A percentile compares a stretch with the other conserved stretches of the same genome.
Conservation (phyloP, 2,797 vertebrate genomes). For the Fringilla coelebs region DNA sequence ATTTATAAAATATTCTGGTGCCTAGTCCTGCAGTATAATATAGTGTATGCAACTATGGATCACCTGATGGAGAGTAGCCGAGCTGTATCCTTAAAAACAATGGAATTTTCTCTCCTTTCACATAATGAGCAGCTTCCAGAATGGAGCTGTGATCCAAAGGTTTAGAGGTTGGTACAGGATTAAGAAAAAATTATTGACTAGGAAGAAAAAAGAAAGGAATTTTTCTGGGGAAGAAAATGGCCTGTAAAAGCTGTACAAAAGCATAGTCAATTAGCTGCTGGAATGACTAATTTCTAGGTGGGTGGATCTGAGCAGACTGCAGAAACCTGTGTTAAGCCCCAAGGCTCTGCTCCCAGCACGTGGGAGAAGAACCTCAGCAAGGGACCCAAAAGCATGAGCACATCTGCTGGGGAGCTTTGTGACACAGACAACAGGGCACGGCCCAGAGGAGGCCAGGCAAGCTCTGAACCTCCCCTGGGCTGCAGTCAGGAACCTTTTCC, state of each 20-base stretch:
- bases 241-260: slow-evolving; percentile 2
- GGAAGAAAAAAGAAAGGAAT: not conserved
- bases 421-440: not conserved
- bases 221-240: not conserved
- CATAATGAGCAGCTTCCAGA: not conserved
- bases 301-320: slow-evolving; percentile 36
- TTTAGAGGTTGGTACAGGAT: not conserved
- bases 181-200: not conserved
- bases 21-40: not conserved
- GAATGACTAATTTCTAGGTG: slow-evolving; percentile 61
- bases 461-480: not conserved
- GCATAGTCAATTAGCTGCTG: slow-evolving; percentile 25
- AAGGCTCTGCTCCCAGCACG: not conserved
- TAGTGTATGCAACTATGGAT: not conserved
- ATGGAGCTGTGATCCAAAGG: not conserved
- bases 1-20: not conserved
- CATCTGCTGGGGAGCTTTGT: not conserved
- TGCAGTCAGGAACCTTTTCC: accelerated
- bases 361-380: not conserved
- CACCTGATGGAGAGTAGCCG: not conserved
- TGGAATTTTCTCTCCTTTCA: not conserved
- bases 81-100: not conserved
- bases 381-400: not conserved
- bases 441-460: not conserved
- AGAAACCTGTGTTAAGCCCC: not conserved